phyloP scores from a whole-genome alignment of 1,140 invertebrate species.

The Saxidomus purpurata region DNA sequence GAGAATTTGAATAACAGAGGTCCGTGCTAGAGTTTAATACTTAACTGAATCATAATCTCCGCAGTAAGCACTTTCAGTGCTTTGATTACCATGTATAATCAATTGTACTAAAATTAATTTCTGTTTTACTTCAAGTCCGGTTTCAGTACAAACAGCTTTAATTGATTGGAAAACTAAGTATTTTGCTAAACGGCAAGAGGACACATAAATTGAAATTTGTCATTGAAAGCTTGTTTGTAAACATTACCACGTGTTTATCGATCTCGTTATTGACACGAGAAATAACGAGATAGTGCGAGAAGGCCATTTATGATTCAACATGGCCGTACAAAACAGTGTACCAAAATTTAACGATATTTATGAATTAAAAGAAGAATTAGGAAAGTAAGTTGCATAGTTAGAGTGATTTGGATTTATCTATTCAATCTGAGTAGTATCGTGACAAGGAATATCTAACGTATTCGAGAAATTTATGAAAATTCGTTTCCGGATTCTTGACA shows the following conservation, averaged over 20 bases:
- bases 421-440: neutral
- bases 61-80: too few species aligned
- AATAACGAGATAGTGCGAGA: constrained; percentile 80
- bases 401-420: neutral
- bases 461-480: neutral
- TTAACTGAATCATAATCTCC: too few species aligned
- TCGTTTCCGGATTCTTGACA: constrained; percentile 58
- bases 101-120: too few species aligned
- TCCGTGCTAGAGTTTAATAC: too few species aligned
- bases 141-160: too few species aligned
- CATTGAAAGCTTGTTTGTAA: constrained; percentile 50
- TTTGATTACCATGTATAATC: too few species aligned
- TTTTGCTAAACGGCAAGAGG: too few species aligned
- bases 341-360: constrained; percentile 98
- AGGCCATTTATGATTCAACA: constrained; percentile 85
- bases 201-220: too few species aligned
- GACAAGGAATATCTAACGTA: neutral
- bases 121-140: too few species aligned
- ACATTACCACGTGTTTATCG: constrained; percentile 56
- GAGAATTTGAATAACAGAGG: too few species aligned
- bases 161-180: too few species aligned
- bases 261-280: constrained; percentile 69
- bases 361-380: constrained; percentile 99
- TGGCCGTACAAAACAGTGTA: constrained; percentile 85
- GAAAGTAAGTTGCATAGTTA: constrained; percentile 95